A percentile compares a stretch with the other conserved stretches of the same genome.
These are phyloP conservation scores for Sipunculus nudus DNA, from an alignment of 2,888 invertebrate species.

Conservation along the genomic window DNA sequence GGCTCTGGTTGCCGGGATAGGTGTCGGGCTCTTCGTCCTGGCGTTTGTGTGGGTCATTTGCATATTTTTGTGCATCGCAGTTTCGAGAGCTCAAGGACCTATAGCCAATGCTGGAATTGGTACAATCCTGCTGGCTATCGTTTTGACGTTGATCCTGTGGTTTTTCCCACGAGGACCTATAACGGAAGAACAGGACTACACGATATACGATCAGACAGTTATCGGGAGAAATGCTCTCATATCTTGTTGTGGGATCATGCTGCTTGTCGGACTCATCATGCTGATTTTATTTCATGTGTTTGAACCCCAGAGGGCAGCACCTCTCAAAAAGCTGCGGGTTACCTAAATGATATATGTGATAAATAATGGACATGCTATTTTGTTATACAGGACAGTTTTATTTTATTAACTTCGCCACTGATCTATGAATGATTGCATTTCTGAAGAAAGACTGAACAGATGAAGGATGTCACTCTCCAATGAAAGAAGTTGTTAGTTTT, in stretches of 20 bases:
- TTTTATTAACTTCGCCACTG: too few species aligned
- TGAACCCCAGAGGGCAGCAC: constrained; percentile 21
- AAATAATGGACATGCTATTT: not conserved
- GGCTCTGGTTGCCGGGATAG: constrained; percentile 51
- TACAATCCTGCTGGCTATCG: constrained; percentile 19
- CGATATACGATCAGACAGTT: constrained; percentile 25
- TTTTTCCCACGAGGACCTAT: constrained; percentile 33
- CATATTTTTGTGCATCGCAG: constrained; percentile 47
- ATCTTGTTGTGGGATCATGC: constrained; percentile 24
- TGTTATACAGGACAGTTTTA: too few species aligned
- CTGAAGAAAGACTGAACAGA: too few species aligned
- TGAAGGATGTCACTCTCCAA: too few species aligned
- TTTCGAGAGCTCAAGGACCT: constrained; percentile 52
- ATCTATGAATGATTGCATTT: too few species aligned
- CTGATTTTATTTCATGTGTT: constrained; percentile 21
- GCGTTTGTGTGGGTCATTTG: constrained; percentile 53
- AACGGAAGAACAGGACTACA: constrained; percentile 7
- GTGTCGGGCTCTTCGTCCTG: constrained; percentile 54
- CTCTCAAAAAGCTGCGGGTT: constrained; percentile 4
- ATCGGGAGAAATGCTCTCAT: constrained; percentile 28
- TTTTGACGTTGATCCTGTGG: constrained; percentile 34
- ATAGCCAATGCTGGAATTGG: constrained; percentile 23
- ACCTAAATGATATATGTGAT: not conserved
- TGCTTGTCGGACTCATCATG: constrained; percentile 19
- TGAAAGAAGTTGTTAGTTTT: too few species aligned